phyloP scores from a whole-genome alignment of 2,888 invertebrate species.

The Tryphoninae sp. region DNA sequence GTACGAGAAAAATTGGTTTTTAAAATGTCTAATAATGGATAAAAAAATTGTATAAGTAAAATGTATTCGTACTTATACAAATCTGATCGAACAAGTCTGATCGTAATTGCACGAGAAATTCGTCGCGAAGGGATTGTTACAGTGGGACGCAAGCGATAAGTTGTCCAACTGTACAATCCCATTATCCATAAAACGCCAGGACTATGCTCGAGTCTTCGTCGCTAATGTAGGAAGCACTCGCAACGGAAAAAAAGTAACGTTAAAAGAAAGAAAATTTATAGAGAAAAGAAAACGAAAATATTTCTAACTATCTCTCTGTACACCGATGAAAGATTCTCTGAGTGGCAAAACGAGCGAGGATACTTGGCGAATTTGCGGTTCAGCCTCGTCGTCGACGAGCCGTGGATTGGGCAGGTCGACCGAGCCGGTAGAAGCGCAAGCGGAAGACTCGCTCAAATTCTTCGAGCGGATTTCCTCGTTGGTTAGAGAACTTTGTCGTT shows the following conservation, averaged over 20 bases:
- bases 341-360: slow-evolving; percentile 65
- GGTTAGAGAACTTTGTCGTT: slow-evolving; percentile 50
- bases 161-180: slow-evolving; percentile 4
- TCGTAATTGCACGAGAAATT: neutral
- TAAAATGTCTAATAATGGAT: neutral
- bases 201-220: slow-evolving; percentile 15
- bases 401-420: slow-evolving; percentile 43
- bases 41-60: neutral
- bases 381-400: slow-evolving; percentile 35
- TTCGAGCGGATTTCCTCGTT: slow-evolving; percentile 51
- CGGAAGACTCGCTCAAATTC: slow-evolving; percentile 56
- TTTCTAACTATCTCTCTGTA: slow-evolving; percentile 65
- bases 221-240: slow-evolving; percentile 42
- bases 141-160: neutral
- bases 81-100: neutral
- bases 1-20: neutral
- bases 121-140: neutral
- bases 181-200: slow-evolving; percentile 6
- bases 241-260: neutral
- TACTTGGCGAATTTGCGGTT: slow-evolving; percentile 49
- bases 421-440: slow-evolving; percentile 55
- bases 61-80: neutral
- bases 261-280: neutral
- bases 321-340: slow-evolving; percentile 68
- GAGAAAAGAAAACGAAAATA: slow-evolving; percentile 1